Evolutionary conservation across 2,888 invertebrate genomes (phyloP).

Genomic region (Autographa pulchrina): DNA sequence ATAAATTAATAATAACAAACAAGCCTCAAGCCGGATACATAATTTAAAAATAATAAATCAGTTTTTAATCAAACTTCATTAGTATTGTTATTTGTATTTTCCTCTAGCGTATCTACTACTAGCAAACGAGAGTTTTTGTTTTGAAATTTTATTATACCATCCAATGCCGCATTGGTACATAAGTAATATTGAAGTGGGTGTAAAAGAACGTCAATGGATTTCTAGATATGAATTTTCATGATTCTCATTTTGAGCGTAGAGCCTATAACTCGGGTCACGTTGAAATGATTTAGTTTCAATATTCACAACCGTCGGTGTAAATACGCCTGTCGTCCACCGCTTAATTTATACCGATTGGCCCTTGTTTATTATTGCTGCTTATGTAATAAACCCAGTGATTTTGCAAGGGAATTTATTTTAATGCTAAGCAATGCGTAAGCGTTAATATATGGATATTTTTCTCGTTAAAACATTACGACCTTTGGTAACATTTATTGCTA

Average conservation of each 20-base stretch:
- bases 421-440: slow-evolving; percentile 61
- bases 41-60: slow-evolving; percentile 77
- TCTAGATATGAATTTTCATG: slow-evolving; percentile 57
- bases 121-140: slow-evolving; percentile 24
- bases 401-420: slow-evolving; percentile 79
- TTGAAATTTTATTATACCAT: slow-evolving; percentile 17
- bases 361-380: slow-evolving; percentile 79
- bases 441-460: slow-evolving; percentile 66
- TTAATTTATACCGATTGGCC: slow-evolving; percentile 82
- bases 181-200: neutral
- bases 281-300: slow-evolving; percentile 86
- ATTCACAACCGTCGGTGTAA: slow-evolving; percentile 77
- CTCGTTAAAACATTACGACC: slow-evolving; percentile 47
- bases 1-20: slow-evolving; percentile 67
- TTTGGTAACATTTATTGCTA: slow-evolving; percentile 29
- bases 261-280: slow-evolving; percentile 70
- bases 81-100: slow-evolving; percentile 77
- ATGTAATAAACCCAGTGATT: slow-evolving; percentile 77
- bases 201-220: slow-evolving; percentile 30
- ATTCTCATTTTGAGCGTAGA: slow-evolving; percentile 44
- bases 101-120: slow-evolving; percentile 41
- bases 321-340: slow-evolving; percentile 74
- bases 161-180: slow-evolving; percentile 26
- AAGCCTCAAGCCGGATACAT: slow-evolving; percentile 65
- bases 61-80: slow-evolving; percentile 84